Conservation (phyloP, 2,113 vertebrate genomes). For the Balaeniceps rex region DNA sequence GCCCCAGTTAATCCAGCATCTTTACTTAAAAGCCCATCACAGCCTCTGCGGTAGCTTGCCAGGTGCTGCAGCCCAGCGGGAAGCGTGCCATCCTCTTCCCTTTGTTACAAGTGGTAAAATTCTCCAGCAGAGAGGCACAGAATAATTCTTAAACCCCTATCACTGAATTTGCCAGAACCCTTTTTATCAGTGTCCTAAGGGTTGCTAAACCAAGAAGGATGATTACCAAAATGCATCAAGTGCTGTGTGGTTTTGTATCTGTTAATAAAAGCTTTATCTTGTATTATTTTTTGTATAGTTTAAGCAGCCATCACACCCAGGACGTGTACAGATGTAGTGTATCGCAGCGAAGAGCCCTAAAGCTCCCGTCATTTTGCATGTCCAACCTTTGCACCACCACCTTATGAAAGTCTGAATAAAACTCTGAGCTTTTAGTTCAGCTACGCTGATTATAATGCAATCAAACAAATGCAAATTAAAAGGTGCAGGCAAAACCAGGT, state of each 20-base stretch:
- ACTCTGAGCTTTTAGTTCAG: neutral
- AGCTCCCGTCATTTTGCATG: neutral
- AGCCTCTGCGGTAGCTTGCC: neutral
- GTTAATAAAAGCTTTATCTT: neutral
- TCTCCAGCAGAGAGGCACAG: neutral
- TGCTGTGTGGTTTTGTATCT: neutral
- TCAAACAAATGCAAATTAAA: neutral
- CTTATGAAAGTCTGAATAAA: neutral
- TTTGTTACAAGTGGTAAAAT: neutral
- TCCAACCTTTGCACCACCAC: neutral
- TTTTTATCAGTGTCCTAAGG: neutral
- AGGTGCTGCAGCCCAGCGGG: neutral
- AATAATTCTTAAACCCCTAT: neutral
- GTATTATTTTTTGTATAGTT: neutral
- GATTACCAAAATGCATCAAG: neutral
- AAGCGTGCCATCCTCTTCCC: neutral
- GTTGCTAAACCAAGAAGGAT: neutral
- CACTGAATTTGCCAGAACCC: neutral
- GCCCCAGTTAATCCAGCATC: neutral
- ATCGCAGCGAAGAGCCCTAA: neutral
- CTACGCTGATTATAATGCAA: neutral
- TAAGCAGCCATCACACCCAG: too few species aligned
- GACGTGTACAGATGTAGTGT: fast-evolving
- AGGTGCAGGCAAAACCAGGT: neutral
- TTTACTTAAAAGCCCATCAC: neutral